Evolutionary conservation across 1,140 invertebrate genomes (phyloP).

Genomic region (Teleopsis dalmanni): DNA sequence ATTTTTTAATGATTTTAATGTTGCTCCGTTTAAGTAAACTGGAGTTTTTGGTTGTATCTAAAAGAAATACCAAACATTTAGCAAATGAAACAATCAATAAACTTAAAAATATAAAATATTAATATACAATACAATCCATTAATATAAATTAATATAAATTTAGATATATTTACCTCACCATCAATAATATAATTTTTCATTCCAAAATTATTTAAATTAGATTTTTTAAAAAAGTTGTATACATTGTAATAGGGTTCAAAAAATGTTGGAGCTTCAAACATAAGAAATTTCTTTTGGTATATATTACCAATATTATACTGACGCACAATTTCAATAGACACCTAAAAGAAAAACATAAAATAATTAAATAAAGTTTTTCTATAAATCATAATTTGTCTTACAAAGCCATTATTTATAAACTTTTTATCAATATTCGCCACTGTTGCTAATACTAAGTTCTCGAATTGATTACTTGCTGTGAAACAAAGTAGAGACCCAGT

Average conservation of each 20-base stretch:
- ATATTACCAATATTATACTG: conserved; percentile 42
- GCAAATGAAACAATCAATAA: not conserved
- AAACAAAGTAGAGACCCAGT: conserved; percentile 67
- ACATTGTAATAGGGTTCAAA: conserved; percentile 63
- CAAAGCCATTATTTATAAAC: conserved; percentile 46
- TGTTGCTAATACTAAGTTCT: conserved; percentile 57
- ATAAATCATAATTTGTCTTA: conserved; percentile 27
- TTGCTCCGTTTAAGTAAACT: conserved; percentile 11
- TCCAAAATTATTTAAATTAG: conserved; percentile 49
- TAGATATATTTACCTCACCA: conserved; percentile 41
- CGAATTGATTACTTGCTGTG: conserved; percentile 57
- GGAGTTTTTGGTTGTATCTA: conserved; percentile 12
- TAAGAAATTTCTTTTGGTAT: conserved; percentile 45
- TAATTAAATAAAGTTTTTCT: not conserved
- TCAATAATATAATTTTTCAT: conserved; percentile 58
- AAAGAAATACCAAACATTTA: conserved; percentile 8
- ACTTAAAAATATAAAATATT: not conserved
- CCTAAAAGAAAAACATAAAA: conserved; percentile 27
- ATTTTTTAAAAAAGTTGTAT: conserved; percentile 52
- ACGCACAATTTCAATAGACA: conserved; percentile 46
- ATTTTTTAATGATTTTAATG: conserved; percentile 5
- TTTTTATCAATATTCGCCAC: conserved; percentile 53
- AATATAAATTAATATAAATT: not conserved
- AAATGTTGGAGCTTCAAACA: conserved; percentile 61
- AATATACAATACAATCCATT: not conserved